Evolutionary conservation across 1,140 invertebrate species (phyloP), one percentile per base, ranked within the genome.

Genomic region (Cheumatopsyche charites): DNA sequence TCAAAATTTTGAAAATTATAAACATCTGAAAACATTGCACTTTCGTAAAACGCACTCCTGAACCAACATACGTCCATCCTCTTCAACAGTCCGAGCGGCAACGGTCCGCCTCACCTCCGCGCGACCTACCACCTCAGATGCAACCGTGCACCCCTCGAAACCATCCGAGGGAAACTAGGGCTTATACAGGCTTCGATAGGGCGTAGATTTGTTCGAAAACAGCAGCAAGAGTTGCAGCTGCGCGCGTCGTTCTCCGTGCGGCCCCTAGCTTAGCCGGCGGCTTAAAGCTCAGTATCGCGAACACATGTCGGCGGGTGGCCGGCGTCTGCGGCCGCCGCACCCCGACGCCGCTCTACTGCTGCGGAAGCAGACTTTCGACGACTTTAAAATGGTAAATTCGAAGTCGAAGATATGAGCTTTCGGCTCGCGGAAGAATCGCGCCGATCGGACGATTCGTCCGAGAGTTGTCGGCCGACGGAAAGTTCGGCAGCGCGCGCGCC

Each of bases 271-370:
- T 70, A 72, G 75, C 73, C 70, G 45, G 61, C 29, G 29, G 73
- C 75, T 76, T 74, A 58, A 69, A 52, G 73, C 67, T 76, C 73
- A 76, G 75, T 76, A 71, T 25, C 67, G 70, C 70, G 72, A 76
- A 74, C 75, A 74, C 72, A 72, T 74, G 73, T 71, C 61, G 75
- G 52, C 70, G 70, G 66, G 52, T 62, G 23, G 75, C 45, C 72
- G 72, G 74, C 63, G 47, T 49, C 47, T 61, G 17, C 68, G 70
- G 61, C 65, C 58, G 49, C 11, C 42, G 26, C 62, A 7, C n/a
- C n/a, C n/a, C 43, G 11, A 13, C 43, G 43, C 11, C 43, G 4
- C 11, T 13, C 2, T 47, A 13, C 15, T n/a, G n/a, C n/a, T n/a
- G n/a, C n/a, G n/a, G n/a, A n/a, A n/a, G n/a, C n/a, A n/a, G n/a